Percentiles rank a stretch among this genome's conserved stretches.
These are phyloP conservation scores for Hucho hucho DNA, from an alignment of 2,113 vertebrate species.

Conservation along the genomic window DNA sequence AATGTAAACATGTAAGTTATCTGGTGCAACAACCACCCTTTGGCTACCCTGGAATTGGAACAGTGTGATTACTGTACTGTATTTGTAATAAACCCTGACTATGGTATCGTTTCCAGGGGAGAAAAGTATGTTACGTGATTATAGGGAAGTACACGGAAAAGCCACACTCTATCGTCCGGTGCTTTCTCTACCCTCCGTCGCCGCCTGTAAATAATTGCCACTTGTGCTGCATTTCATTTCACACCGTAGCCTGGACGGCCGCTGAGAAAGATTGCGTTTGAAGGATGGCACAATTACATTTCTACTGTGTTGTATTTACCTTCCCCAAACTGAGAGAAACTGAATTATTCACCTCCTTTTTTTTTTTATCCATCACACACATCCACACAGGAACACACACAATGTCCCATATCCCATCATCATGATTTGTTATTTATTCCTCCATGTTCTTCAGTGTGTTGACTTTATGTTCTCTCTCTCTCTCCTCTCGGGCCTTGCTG, in stretches of 20 bases:
- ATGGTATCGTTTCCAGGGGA: too few relatives aligned
- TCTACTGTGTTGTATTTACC: constrained; percentile 34
- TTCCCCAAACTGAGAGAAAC: constrained; percentile 12
- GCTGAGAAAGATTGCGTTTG: constrained; percentile 40
- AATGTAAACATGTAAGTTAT: too few relatives aligned
- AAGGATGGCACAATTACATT: constrained; percentile 44
- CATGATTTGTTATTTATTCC: too few relatives aligned
- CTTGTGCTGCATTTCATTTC: constrained; percentile 50
- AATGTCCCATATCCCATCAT: not conserved
- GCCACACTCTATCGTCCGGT: not conserved
- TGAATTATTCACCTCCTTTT: constrained; percentile 22
- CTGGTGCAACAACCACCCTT: too few relatives aligned
- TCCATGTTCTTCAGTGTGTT: too few relatives aligned
- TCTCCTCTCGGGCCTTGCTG: too few relatives aligned
- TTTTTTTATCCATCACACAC: too few relatives aligned
- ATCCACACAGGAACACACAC: not conserved
- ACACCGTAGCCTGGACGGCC: constrained; percentile 22
- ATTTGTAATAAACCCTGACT: too few relatives aligned
- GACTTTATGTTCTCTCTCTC: too few relatives aligned
- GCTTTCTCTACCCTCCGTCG: constrained; percentile 12
- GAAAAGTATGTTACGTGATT: too few relatives aligned
- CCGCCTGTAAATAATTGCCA: constrained; percentile 34
- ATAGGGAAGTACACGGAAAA: constrained; percentile 12
- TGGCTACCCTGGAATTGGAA: too few relatives aligned
- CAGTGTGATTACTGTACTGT: too few relatives aligned